Evolutionary conservation across 2,797 vertebrate genomes (phyloP).

Genomic region (Dromococcyx pavoninus): DNA sequence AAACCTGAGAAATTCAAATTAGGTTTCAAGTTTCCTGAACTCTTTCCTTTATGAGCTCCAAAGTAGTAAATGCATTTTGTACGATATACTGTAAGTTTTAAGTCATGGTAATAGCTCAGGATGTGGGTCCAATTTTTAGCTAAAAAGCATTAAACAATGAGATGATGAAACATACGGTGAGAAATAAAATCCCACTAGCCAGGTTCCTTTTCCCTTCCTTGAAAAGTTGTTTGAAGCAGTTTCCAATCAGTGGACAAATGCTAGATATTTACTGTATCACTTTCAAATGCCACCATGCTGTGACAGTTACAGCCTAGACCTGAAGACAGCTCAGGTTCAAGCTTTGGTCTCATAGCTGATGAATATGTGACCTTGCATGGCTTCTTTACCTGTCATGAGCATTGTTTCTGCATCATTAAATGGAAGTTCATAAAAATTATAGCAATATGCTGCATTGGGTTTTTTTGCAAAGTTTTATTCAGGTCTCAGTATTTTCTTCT

Average conservation of each 20-base stretch:
- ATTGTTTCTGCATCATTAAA: neutral
- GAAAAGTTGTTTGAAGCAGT: neutral
- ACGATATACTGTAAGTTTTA: neutral
- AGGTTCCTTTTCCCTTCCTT: neutral
- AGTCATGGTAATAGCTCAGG: neutral
- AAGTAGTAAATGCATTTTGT: neutral
- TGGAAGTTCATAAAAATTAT: neutral
- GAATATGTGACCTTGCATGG: neutral
- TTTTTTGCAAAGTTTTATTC: neutral
- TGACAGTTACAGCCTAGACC: neutral
- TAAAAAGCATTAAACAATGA: neutral
- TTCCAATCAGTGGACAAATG: neutral
- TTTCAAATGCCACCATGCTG: neutral
- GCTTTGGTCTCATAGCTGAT: neutral
- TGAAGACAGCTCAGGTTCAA: neutral
- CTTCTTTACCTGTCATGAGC: neutral
- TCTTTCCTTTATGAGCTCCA: neutral
- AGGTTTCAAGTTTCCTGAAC: neutral
- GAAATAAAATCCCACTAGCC: neutral
- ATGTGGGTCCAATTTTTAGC: neutral
- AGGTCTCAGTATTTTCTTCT: neutral
- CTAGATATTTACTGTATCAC: neutral
- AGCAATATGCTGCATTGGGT: neutral
- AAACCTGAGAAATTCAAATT: slow-evolving; percentile 14
- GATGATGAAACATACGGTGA: neutral